Evolutionary conservation across 1,140 invertebrate species (phyloP), one percentile per base, ranked within the genome.

Genomic region (Aphelinus atriplicis): DNA sequence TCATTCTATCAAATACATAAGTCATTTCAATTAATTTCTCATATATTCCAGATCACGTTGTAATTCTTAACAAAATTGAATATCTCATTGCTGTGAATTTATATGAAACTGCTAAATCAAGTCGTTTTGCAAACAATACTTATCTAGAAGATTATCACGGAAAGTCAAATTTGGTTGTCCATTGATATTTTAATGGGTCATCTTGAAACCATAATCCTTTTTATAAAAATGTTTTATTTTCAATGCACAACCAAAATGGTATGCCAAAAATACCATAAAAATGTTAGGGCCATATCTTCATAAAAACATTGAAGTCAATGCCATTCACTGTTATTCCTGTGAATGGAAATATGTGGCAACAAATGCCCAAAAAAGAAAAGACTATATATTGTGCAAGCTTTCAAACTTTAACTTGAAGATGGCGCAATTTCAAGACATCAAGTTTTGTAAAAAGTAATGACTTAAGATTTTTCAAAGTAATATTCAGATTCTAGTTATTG

Each of bases 21-120:
- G 48, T 63, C 3, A 43, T 60, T 60, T 2, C 26, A 61, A 68
- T 78, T 63, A 63, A 72, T 7, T 77, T 56, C 77, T 75, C 70
- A 78, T 61, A 78, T 78, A 66, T 86, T 88, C 77, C 72, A 91
- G 90, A 91, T 86, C 85, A 90, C 78, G 80, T 85, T 7, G 76
- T 91, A 48, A 79, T 90, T 68, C 7, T 70, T 9, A 75, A 75
- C 43, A 63, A 89, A 78, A 87, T 87, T 71, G 89, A 89, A 45
- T 89, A 84, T 79, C 85, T 89, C 10, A 78, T 90, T 47, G 83
- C 86, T 51, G 81, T 90, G 55, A 84, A 88, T 76, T 76, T 51
- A 7, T 64, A 76, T 61, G 53, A 57, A 53, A 55, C 46, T 47
- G 71, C 60, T 53, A 56, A 73, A 67, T 6, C 3, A 57, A 56